These are phyloP conservation scores for Tachysurus vachellii DNA, from an alignment of 2,113 vertebrate genomes.

Conservation along the genomic window DNA sequence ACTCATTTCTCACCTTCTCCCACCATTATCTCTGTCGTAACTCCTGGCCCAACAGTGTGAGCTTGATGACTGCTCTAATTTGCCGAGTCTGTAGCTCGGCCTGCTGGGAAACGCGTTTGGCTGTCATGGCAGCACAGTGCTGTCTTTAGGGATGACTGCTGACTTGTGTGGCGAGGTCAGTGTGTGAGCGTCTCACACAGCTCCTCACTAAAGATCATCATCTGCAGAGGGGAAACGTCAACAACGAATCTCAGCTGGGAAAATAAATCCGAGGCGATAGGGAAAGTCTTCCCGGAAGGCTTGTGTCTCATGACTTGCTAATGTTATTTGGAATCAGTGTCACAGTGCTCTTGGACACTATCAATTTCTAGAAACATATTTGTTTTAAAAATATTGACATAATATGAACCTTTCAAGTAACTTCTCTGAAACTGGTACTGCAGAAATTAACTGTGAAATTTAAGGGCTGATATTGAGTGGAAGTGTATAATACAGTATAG, in stretches of 20 bases:
- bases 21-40: not conserved
- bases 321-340: not conserved
- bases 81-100: constrained; percentile 63
- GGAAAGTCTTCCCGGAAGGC: not conserved
- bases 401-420: not conserved
- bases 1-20: not conserved
- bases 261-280: constrained; percentile 23
- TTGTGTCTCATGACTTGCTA: constrained; percentile 2
- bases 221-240: constrained; percentile 53
- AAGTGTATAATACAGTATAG: not conserved
- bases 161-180: constrained; percentile 70
- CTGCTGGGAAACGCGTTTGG: constrained; percentile 68
- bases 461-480: not conserved
- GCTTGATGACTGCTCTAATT: constrained; percentile 57
- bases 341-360: not conserved
- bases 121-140: constrained; percentile 61
- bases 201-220: constrained; percentile 52
- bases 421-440: not conserved
- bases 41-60: not conserved
- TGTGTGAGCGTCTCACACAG: constrained; percentile 62
- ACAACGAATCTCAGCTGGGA: constrained; percentile 17
- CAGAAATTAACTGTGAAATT: not conserved
- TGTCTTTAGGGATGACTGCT: constrained; percentile 66
- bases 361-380: not conserved
- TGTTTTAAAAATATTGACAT: not conserved